Percentiles rank a stretch among this genome's conserved stretches.
Evolutionary conservation across 2,113 vertebrate genomes (phyloP).

Genomic region (Chlamydotis undulata): DNA sequence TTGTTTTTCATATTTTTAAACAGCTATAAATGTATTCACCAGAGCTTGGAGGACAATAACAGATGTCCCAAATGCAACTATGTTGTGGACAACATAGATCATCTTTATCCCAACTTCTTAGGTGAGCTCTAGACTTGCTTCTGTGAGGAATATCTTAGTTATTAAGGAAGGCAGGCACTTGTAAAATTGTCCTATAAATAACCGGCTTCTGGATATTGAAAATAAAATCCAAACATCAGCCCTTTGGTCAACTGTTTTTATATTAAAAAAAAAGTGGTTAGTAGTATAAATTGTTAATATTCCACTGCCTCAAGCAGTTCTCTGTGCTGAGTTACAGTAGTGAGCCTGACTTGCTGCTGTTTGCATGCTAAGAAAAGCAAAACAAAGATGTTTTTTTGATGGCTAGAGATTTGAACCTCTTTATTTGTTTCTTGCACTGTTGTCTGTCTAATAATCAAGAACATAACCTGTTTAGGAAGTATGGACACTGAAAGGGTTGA

Average conservation of each 20-base stretch:
- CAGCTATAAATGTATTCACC: conserved; percentile 97
- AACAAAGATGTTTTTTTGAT: not conserved
- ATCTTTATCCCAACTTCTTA: conserved; percentile 98
- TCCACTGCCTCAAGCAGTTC: not conserved
- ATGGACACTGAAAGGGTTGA: not conserved
- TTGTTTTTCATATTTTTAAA: conserved; percentile 31
- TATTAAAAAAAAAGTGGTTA: not conserved
- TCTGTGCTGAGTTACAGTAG: not conserved
- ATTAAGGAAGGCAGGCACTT: not conserved
- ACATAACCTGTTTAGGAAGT: not conserved
- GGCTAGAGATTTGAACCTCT: not conserved
- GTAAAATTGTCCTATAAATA: not conserved
- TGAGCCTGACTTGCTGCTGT: not conserved
- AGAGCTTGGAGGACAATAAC: conserved; percentile 97
- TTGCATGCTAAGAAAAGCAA: not conserved
- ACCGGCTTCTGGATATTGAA: not conserved
- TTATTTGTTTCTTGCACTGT: not conserved
- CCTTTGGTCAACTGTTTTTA: not conserved
- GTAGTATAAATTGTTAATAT: not conserved
- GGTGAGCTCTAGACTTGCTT: conserved; percentile 79
- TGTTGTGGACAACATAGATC: conserved; percentile 96
- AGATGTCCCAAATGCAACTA: conserved; percentile 99
- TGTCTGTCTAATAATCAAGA: not conserved
- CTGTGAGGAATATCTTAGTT: not conserved
- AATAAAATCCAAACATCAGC: not conserved